phyloP scores from a whole-genome alignment of 2,797 vertebrate genomes.

The Astyanax mexicanus region DNA sequence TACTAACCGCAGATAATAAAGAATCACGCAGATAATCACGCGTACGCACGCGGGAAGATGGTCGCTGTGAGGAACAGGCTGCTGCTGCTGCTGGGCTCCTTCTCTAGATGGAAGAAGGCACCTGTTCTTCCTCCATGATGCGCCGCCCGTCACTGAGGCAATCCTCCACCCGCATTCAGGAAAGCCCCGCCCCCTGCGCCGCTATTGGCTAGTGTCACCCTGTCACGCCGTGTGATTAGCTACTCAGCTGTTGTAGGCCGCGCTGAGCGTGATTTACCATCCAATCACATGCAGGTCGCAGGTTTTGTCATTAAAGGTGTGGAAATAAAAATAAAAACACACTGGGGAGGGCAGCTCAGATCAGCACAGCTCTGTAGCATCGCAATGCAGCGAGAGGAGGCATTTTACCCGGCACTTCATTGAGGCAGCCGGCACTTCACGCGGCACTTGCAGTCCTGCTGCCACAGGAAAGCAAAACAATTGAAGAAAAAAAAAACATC shows the following conservation, averaged over 20 bases:
- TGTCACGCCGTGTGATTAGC: not conserved
- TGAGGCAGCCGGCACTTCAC: too few relatives aligned
- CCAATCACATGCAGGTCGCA: not conserved
- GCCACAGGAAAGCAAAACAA: too few relatives aligned
- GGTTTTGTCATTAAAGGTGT: not conserved
- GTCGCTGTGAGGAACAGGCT: conserved; percentile 39
- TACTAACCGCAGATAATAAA: conserved; percentile 18
- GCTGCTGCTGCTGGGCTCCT: conserved; percentile 48
- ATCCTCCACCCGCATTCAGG: not conserved
- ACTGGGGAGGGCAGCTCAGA: conserved; percentile 24
- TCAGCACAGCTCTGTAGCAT: conserved; percentile 43
- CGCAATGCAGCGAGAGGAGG: conserved; percentile 48
- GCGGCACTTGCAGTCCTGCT: too few relatives aligned
- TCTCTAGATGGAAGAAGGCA: conserved; percentile 63
- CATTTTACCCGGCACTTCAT: too few relatives aligned
- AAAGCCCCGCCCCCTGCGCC: not conserved
- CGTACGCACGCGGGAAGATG: conserved; percentile 37
- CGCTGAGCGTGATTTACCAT: not conserved
- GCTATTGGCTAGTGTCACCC: not conserved
- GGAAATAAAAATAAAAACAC: not conserved
- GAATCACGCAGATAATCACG: not conserved
- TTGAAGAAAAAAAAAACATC: too few relatives aligned
- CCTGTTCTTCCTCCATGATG: conserved; percentile 75
- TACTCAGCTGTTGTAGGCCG: not conserved
- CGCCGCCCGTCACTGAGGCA: conserved; percentile 53